Percentiles rank a stretch among this genome's conserved stretches.
These are phyloP conservation scores for Glandiceps talaboti DNA, from an alignment of 53 echinoderm and acorn worm genomes.

Conservation along the genomic window DNA sequence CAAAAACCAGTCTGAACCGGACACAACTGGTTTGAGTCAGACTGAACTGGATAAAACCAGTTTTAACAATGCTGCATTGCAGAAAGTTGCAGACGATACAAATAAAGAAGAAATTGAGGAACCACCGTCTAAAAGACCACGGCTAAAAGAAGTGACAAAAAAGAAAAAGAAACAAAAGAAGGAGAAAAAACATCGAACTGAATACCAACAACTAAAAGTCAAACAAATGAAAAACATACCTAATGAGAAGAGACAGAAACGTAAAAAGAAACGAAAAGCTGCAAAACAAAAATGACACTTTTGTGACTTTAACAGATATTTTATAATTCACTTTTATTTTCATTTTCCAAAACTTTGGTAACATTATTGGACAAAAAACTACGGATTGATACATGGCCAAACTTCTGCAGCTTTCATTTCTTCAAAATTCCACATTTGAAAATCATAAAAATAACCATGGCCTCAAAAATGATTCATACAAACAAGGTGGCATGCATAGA, in stretches of 20 bases:
- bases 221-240: not conserved
- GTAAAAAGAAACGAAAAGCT: not conserved
- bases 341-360: too few relatives aligned
- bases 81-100: not conserved
- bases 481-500: too few relatives aligned
- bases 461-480: too few relatives aligned
- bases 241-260: not conserved
- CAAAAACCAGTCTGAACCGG: not conserved
- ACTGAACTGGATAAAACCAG: not conserved
- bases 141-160: slow-evolving; percentile 21
- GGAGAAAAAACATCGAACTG: slow-evolving; percentile 15
- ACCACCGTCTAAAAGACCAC: not conserved
- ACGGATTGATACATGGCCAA: too few relatives aligned
- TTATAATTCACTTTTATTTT: too few relatives aligned
- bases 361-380: too few relatives aligned
- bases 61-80: not conserved
- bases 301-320: too few relatives aligned
- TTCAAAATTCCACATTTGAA: too few relatives aligned
- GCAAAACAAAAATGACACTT: not conserved
- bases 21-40: not conserved
- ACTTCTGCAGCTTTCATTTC: too few relatives aligned
- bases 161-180: slow-evolving; percentile 37
- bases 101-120: not conserved
- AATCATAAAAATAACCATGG: too few relatives aligned
- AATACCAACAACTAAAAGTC: not conserved